A percentile compares a stretch with the other conserved stretches of the same genome.
Evolutionary conservation across 2,797 vertebrate genomes (phyloP).

Genomic region (Yasuhikotakia modesta): DNA sequence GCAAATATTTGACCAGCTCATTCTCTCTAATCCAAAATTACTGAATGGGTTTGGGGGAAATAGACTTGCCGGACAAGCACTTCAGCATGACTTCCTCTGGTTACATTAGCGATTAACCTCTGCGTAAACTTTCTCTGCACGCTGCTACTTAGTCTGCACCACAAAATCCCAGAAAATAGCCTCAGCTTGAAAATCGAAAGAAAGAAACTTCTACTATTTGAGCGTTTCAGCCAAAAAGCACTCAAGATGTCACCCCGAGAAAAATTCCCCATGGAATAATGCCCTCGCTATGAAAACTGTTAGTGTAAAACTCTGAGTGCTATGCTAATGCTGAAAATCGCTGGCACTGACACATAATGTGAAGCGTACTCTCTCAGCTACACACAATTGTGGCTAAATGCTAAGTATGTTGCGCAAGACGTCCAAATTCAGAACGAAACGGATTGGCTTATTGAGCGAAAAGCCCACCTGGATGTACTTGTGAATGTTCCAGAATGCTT

Average conservation of each 20-base stretch:
- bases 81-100: conserved; percentile 57
- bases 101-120: conserved; percentile 62
- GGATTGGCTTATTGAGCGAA: conserved; percentile 89
- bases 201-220: conserved; percentile 31
- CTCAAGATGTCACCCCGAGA: conserved; percentile 49
- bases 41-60: conserved; percentile 42
- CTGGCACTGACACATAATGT: conserved; percentile 43
- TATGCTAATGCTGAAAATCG: conserved; percentile 48
- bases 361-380: conserved; percentile 36
- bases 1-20: conserved; percentile 52
- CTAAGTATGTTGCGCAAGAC: conserved; percentile 46
- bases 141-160: conserved; percentile 45
- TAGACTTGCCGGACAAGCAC: conserved; percentile 55
- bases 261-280: conserved; percentile 40
- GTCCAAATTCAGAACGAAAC: conserved; percentile 61
- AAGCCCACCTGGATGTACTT: conserved; percentile 92
- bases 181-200: conserved; percentile 3
- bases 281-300: conserved; percentile 37
- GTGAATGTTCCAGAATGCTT: conserved; percentile 95
- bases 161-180: conserved; percentile 42
- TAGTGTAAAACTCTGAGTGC: conserved; percentile 43
- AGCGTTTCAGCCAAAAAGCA: conserved; percentile 42
- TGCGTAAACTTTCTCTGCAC: conserved; percentile 46
- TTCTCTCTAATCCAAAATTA: conserved; percentile 50
- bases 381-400: conserved; percentile 47